Base-by-base conservation (phyloP, 2,113 vertebrate genomes). In the Sceloporus tristichus region DNA sequence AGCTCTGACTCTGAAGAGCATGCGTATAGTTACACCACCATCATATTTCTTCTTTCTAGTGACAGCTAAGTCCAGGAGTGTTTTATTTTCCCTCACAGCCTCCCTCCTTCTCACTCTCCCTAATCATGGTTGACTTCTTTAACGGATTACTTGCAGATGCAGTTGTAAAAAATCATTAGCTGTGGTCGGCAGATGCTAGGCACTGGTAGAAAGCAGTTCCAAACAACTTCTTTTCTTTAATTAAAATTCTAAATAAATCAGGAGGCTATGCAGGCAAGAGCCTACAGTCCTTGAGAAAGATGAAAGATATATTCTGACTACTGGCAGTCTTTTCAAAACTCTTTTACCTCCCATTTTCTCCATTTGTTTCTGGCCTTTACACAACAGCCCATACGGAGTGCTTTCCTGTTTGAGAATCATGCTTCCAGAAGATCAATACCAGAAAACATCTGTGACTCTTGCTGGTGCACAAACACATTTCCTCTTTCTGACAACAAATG, bases 241-340 rank as follows among this genome's bases (percentile, higher is more conserved):
- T 94, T 96, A 95, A 96, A 94, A 87, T 89, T 93, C 74, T 90
- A 95, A 97, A 95, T 94, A 96, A 91, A 95, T 94, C 86, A 93
- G 92, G 94, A 94, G 40, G 2, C 86, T 88, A 86, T 91, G 78
- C 90, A 95, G 94, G 91, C 78, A 90, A 5, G 82, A 87, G 21
- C 42, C 0, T 53, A 71, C 86, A 85, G 70, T 75, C 78, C 73
- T 93, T 82, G 40, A 18, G 9, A 65, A 89, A 93, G 62, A 91
- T 91, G 54, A 95, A 94, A 92, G 75, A 75, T 82, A 27, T 2
- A 3, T 83, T 70, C 80, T 91, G 11, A 87, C 56, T 90, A 85
- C 91, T 86, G 84, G 76, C n/a, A 86, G 9, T 68, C 59, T 91
- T 8, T 65, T 85, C 88, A 53, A 53, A 91, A 68, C 34, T 93